Base-by-base conservation (phyloP, 2,888 invertebrate genomes). In the Meganola albula region DNA sequence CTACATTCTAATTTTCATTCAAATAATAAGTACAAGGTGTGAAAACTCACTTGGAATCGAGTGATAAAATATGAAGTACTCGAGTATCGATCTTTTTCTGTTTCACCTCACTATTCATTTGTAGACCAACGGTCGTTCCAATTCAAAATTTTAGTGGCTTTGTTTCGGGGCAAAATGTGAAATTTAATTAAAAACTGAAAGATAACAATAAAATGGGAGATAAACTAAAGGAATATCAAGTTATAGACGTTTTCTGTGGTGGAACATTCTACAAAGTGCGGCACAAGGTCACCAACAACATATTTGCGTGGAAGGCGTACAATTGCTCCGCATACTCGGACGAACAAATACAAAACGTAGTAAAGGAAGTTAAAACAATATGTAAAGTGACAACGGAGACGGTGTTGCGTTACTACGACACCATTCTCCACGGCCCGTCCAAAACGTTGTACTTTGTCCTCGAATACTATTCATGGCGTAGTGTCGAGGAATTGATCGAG, bases 191-290 rank as follows among this genome's bases (percentile, higher is more conserved):
- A 54, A 55, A 46, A 21, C 43, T 39, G 38, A 12, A 11, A 31
- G 36, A 31, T 44, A 40, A 31, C 20, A 18, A 30, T 23, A 73
- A 38, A 63, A 86, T 83, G 82, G 49, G 72, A 52, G 74, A 70
- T 63, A 83, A 83, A 65, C 55, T 86, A 46, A 80, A 72, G 55
- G 74, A 84, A 56, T 86, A 84, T 69, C 82, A 83, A 74, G 85
- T 86, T 58, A 59, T 85, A 61, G 86, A 86, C 66, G 76, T 86
- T 56, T 66, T 83, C 63, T 73, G 79, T 59, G 72, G 76, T 40
- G 83, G 83, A 48, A 78, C 83, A 55, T 79, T 84, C 71, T 86
- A 86, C 51, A 85, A 85, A 78, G 86, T 87, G 54, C 72, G 72
- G 53, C 84, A 86, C 78, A 86, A 86, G 79, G 79, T 77, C 75